Conservation (phyloP, 1,140 invertebrate species). For the Magallana gigas region DNA sequence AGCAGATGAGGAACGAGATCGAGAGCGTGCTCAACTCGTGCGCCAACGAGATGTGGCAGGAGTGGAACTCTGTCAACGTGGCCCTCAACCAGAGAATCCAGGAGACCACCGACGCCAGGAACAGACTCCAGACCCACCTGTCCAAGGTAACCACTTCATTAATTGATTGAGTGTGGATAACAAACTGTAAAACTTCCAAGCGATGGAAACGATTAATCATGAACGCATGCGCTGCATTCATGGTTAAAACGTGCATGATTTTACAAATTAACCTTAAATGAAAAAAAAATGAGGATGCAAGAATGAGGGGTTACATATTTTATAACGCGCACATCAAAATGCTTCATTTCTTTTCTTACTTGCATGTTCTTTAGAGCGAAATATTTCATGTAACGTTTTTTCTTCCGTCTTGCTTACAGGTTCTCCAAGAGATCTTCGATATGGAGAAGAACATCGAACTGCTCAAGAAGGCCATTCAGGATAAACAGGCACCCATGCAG, state of each 20-base stretch:
- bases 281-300: too few species aligned
- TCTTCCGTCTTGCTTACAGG: constrained; percentile 78
- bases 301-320: too few species aligned
- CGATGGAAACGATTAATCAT: too few species aligned
- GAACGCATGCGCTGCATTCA: too few species aligned
- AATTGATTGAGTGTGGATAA: background rate
- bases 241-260: too few species aligned
- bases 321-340: too few species aligned
- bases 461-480: constrained; percentile 79
- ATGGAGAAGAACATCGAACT: constrained; percentile 82
- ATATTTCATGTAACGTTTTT: too few species aligned
- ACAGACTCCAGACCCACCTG: constrained; percentile 91
- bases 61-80: constrained; percentile 86
- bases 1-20: constrained; percentile 88
- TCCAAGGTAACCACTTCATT: constrained; percentile 84
- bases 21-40: constrained; percentile 90
- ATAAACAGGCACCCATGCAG: constrained; percentile 80
- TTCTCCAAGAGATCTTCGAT: constrained; percentile 94
- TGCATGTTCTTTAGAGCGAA: too few species aligned
- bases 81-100: constrained; percentile 76
- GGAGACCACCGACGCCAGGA: constrained; percentile 80
- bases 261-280: too few species aligned
- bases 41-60: constrained; percentile 92
- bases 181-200: too few species aligned
- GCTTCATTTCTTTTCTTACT: too few species aligned